Evolutionary conservation across 92 coral and sea anemone species (phyloP).

Genomic region (Parazoanthus darwini): DNA sequence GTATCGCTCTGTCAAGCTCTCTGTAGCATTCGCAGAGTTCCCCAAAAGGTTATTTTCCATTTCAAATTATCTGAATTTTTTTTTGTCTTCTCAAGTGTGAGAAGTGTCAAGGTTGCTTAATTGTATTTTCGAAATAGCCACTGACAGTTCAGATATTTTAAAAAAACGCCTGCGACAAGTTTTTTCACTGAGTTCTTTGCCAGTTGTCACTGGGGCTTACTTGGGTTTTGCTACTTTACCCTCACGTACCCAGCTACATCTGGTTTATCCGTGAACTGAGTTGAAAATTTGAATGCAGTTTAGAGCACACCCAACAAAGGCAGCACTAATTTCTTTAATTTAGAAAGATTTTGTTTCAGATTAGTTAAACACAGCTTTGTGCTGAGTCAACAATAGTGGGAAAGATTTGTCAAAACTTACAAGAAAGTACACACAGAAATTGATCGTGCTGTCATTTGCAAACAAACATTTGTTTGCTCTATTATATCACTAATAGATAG

Average conservation of each 20-base stretch:
- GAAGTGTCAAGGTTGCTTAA: neutral
- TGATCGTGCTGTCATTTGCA: neutral
- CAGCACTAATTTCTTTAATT: neutral
- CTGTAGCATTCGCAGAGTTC: neutral
- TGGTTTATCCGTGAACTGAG: neutral
- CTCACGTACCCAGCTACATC: neutral
- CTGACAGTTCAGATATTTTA: neutral
- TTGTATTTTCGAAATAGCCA: neutral
- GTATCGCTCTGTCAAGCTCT: neutral
- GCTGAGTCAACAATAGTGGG: constrained; percentile 1
- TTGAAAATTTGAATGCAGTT: neutral
- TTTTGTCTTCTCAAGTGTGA: neutral
- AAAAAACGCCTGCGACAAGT: neutral
- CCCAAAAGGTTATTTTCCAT: neutral
- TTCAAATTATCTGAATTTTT: neutral
- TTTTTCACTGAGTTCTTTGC: neutral
- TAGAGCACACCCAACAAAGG: neutral
- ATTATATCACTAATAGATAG: neutral
- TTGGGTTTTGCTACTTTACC: no score
- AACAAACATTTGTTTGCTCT: neutral
- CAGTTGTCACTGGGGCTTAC: neutral
- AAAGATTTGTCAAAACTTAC: neutral
- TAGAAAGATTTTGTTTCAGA: constrained; percentile 5
- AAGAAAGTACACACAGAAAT: neutral
- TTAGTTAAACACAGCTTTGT: constrained; percentile 14